A percentile compares a stretch with the other conserved stretches of the same genome.
Conservation (phyloP, 2,888 invertebrate genomes). For the Scaptomyza reducta region DNA sequence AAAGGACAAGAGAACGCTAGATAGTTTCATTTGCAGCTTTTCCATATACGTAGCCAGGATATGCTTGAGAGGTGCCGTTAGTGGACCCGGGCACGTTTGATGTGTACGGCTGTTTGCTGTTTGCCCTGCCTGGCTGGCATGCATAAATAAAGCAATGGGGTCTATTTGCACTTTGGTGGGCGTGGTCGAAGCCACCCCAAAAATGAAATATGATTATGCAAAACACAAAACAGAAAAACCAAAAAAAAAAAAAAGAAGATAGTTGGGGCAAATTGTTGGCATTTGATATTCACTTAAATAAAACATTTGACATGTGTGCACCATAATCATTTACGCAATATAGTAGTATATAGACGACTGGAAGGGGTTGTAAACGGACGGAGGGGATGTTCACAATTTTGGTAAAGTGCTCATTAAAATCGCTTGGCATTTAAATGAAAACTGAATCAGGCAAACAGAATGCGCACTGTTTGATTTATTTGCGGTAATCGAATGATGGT, state of each 20-base stretch:
- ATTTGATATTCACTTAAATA: constrained; percentile 77
- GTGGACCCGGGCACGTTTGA: constrained; percentile 65
- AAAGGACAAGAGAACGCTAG: not conserved
- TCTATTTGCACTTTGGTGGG: constrained; percentile 55
- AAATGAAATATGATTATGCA: constrained; percentile 70
- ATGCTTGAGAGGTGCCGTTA: constrained; percentile 20
- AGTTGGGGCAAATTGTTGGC: constrained; percentile 49
- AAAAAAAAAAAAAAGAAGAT: too few species aligned
- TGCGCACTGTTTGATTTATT: constrained; percentile 45
- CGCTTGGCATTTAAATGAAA: constrained; percentile 40
- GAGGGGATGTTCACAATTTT: not conserved
- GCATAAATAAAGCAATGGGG: constrained; percentile 67
- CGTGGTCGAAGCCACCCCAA: constrained; percentile 35
- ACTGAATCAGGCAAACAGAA: constrained; percentile 27
- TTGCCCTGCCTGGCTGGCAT: constrained; percentile 44
- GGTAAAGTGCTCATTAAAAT: constrained; percentile 53
- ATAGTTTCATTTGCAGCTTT: not conserved
- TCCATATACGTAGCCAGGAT: too few species aligned
- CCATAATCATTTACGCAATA: constrained; percentile 51
- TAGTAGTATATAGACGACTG: too few species aligned
- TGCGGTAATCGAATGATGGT: constrained; percentile 40
- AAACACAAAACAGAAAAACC: constrained; percentile 39
- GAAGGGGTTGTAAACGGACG: not conserved
- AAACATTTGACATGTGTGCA: constrained; percentile 64
- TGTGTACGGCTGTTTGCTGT: constrained; percentile 57